Evolutionary conservation across 1,140 invertebrate genomes (phyloP).

Genomic region (Scaptomyza hsui): DNA sequence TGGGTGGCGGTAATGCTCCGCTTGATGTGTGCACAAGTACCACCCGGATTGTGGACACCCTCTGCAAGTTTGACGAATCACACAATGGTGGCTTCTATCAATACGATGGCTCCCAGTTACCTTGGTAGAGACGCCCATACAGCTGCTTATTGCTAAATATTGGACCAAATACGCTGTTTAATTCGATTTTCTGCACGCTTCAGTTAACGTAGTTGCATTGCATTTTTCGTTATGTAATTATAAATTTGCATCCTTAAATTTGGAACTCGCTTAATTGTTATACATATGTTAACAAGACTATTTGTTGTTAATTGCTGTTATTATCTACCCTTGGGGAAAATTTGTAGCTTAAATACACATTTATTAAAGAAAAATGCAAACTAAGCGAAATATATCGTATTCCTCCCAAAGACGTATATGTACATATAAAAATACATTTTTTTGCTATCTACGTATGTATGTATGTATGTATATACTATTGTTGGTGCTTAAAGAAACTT

Average conservation of each 20-base stretch:
- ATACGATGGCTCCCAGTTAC: slow-evolving; percentile 89
- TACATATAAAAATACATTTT: slow-evolving; percentile 30
- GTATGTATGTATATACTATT: slow-evolving; percentile 19
- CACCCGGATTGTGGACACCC: slow-evolving; percentile 87
- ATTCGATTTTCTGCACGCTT: too few relatives aligned
- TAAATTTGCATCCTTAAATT: too few relatives aligned
- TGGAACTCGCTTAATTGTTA: too few relatives aligned
- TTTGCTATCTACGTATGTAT: slow-evolving; percentile 17
- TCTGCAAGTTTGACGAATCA: slow-evolving; percentile 86
- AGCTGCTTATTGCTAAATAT: too few relatives aligned
- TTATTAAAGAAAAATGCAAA: not conserved
- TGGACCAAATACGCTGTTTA: too few relatives aligned
- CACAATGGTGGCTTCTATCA: slow-evolving; percentile 91
- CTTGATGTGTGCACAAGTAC: slow-evolving; percentile 89
- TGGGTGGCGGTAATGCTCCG: slow-evolving; percentile 92
- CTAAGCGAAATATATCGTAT: too few relatives aligned
- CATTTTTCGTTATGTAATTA: too few relatives aligned
- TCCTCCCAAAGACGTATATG: not conserved
- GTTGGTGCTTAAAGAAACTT: slow-evolving; percentile 24
- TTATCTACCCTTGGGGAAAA: too few relatives aligned
- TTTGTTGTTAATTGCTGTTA: too few relatives aligned
- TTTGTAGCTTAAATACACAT: too few relatives aligned
- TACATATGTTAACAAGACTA: too few relatives aligned
- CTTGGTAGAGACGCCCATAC: slow-evolving; percentile 86
- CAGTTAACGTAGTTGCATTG: too few relatives aligned